Evolutionary conservation across 1,140 invertebrate species (phyloP), one percentile per base, ranked within the genome.

Genomic region (Brachionus koreanus): DNA sequence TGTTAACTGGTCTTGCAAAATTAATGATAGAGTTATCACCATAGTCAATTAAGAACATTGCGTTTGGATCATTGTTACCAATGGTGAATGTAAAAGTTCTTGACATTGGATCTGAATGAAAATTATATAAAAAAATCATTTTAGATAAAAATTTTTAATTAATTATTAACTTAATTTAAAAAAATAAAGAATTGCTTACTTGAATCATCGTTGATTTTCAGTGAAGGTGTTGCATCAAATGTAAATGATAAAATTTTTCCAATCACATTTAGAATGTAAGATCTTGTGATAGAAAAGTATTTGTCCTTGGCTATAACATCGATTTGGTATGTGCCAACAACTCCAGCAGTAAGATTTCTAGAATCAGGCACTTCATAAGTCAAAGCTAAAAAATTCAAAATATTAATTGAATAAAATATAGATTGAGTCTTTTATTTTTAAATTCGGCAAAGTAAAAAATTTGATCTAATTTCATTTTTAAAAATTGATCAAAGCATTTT

Each of bases 151-250:
- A 7, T 33, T 33, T 29, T 33, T 67, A 9, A 37, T n/a, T 67
- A 3, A 67, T 29, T 33, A 65, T 67, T 67, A 12, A 13, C 2
- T 63, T 63, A 25, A 29, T 25, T 63, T 25, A 5, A 63, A 29
- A 63, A 25, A 1, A 29, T 7, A 39, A n/a, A 39, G 16, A 6
- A 35, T 57, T n/a, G n/a, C 4, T 16, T 39, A 69, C 65, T 39
- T 69, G 29, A 39, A 39, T 69, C 65, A 69, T 69, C 65, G 16
- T 69, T 69, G 12, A 69, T 69, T 39, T n/a, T 37, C 16, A 33
- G 13, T 33, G 13, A 0, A 23, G 63, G 25, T 13, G 63, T 23
- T 33, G 25, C 9, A 9, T 2, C 29, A 12, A 65, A n/a, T 5
- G 9, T 1, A 37, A 65, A 33, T 2, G 63, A 37, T 12, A 12